These are phyloP conservation scores for Telmatochromis bifrenatus DNA, from an alignment of 2,113 vertebrate genomes.

Conservation along the genomic window DNA sequence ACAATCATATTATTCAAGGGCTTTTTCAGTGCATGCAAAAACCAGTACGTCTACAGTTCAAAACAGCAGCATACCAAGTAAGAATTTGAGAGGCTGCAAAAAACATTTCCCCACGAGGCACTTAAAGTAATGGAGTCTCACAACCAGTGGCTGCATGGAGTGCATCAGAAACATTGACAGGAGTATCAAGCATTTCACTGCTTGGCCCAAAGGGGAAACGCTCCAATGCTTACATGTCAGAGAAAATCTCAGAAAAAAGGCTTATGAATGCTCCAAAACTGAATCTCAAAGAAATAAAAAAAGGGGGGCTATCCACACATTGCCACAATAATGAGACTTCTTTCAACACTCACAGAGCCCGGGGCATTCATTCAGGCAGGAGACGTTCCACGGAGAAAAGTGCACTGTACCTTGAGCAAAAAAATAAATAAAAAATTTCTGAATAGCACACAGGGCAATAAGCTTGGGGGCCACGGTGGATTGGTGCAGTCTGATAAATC, in stretches of 20 bases:
- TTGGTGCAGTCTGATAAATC: conserved; percentile 25
- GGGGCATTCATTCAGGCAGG: conserved; percentile 57
- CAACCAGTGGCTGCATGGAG: conserved; percentile 46
- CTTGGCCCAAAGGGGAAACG: conserved; percentile 60
- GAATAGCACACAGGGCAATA: conserved; percentile 39
- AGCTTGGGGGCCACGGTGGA: conserved; percentile 5
- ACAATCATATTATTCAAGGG: not conserved
- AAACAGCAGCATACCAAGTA: conserved; percentile 39
- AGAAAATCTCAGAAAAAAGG: conserved; percentile 55
- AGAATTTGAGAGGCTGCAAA: conserved; percentile 11
- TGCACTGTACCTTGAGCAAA: conserved; percentile 60
- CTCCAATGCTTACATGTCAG: conserved; percentile 59
- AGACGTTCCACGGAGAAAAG: conserved; percentile 52
- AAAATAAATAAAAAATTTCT: conserved; percentile 9
- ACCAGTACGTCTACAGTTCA: not conserved
- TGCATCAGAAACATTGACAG: conserved; percentile 61
- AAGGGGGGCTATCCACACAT: conserved; percentile 43
- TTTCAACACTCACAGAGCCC: conserved; percentile 62
- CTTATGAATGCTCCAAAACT: conserved; percentile 53
- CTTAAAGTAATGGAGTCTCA: conserved; percentile 59
- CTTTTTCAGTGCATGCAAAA: conserved; percentile 43
- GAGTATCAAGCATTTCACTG: conserved; percentile 51
- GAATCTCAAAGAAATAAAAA: conserved; percentile 48
- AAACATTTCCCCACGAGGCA: conserved; percentile 57
- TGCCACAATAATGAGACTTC: conserved; percentile 61